phyloP scores from a whole-genome alignment of 1,140 invertebrate genomes.

The Euwallacea similis region DNA sequence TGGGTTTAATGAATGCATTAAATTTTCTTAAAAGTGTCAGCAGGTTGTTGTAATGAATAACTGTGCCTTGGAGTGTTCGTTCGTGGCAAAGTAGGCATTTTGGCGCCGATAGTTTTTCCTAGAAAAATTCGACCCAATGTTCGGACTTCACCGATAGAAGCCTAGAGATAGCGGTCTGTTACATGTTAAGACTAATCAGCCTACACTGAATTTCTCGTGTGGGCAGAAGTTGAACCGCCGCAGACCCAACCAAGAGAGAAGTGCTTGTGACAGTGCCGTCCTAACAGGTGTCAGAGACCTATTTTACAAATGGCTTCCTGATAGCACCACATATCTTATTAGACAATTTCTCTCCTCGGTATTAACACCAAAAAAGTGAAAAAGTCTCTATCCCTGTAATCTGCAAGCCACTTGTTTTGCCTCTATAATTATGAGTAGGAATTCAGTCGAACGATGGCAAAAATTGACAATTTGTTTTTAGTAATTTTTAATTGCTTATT shows the following conservation, averaged over 20 bases:
- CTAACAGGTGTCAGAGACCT: conserved; percentile 24
- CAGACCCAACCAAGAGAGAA: conserved; percentile 17
- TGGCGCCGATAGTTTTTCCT: conserved; percentile 32
- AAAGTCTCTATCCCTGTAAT: no score
- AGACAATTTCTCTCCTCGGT: no score
- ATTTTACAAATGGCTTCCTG: conserved; percentile 28
- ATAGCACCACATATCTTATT: conserved; percentile 9
- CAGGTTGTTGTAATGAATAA: conserved; percentile 35
- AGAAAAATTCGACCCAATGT: conserved; percentile 30
- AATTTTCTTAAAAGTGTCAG: conserved; percentile 35
- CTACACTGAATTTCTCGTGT: conserved; percentile 40
- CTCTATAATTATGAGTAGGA: no score
- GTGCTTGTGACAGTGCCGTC: conserved; percentile 26
- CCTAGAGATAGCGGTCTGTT: conserved; percentile 34
- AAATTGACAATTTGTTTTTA: no score
- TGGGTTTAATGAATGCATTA: conserved; percentile 34
- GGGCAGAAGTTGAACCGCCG: conserved; percentile 34
- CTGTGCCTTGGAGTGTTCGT: conserved; percentile 16
- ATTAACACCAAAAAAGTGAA: no score
- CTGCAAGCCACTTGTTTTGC: no score
- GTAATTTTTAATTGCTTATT: no score
- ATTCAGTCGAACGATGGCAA: no score
- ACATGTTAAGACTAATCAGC: conserved; percentile 39
- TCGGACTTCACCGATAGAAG: conserved; percentile 34
- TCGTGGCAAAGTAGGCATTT: conserved; percentile 30